These are phyloP conservation scores for Rhaphigaster nebulosa DNA, from an alignment of 2,888 invertebrate genomes.

Conservation along the genomic window DNA sequence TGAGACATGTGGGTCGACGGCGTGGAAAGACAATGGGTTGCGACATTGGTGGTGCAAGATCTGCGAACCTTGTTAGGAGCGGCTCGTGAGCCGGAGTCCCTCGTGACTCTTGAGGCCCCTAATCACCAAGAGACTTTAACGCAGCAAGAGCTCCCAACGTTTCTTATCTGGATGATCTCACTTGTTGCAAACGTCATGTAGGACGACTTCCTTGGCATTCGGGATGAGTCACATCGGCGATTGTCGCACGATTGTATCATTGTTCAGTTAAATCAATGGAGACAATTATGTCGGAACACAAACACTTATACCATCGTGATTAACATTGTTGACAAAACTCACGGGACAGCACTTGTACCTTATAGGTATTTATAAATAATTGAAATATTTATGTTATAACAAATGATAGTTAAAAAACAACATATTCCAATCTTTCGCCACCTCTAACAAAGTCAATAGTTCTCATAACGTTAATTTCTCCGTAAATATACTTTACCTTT, in stretches of 20 bases:
- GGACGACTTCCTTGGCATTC: background rate
- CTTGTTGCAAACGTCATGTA: background rate
- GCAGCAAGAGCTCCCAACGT: background rate
- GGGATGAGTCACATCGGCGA: background rate
- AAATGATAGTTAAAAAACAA: no score
- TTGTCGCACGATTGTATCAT: background rate
- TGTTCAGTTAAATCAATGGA: background rate
- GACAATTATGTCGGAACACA: background rate
- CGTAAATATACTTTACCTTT: no score
- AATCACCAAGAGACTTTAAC: conserved; percentile 44
- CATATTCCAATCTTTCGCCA: no score
- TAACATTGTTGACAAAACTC: background rate
- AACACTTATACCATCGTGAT: background rate
- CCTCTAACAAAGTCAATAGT: no score
- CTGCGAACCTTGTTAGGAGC: conserved; percentile 40
- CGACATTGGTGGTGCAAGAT: background rate
- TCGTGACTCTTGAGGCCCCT: conserved; percentile 26
- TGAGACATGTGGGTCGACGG: background rate
- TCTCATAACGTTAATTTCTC: no score
- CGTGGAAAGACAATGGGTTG: conserved; percentile 36
- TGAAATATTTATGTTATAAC: no score
- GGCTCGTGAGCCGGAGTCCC: background rate
- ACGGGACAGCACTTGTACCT: no score
- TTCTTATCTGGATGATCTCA: conserved; percentile 7
- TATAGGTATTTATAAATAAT: no score